Evolutionary conservation across 1,140 invertebrate genomes (phyloP), one percentile per base, ranked within the genome.

Genomic region (Acromyrmex echinatior): DNA sequence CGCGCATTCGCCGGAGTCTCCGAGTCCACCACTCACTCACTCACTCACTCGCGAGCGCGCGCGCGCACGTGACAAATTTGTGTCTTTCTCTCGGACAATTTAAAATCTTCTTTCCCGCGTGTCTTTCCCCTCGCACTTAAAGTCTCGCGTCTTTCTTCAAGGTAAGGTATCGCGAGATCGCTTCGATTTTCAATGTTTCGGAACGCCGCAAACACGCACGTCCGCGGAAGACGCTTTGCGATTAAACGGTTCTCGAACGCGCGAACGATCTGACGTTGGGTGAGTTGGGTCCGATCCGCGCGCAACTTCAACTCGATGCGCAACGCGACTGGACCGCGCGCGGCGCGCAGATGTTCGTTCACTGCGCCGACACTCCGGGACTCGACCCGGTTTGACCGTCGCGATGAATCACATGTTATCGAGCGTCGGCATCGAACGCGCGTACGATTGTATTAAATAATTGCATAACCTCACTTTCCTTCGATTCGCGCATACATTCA

Each of bases 401-500:
- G 31, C 35, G 39, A 68, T 49, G 49, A 84, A 80, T 86, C 86
- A 90, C 76, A 80, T 91, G 88, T 84, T 85, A 86, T 90, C 73
- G 90, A 91, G 84, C 88, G 65, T 79, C 76, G 68, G 39, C 86
- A 86, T 89, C 77, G 86, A 88, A 66, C 73, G 74, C 51, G 81
- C 81, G 63, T 76, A 14, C 80, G 87, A 91, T 91, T 84, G 56
- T 71, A 39, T 51, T 68, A 91, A 91, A 92, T 90, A 92, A 87
- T 92, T 89, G 86, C 91, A 92, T 92, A 92, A 92, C 92, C 92
- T 90, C 87, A 92, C 90, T 92, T 89, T 79, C 62, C 62, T 5
- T 53, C 65, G 31, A 88, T 56, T 74, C 87, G 79, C 82, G 81
- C 84, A 68, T 66, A 88, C 39, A 56, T 12, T 25, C 45, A 18